Evolutionary conservation across 2,888 invertebrate genomes (phyloP), one percentile per base, ranked within the genome.

Genomic region (Toxonevra muliebris): DNA sequence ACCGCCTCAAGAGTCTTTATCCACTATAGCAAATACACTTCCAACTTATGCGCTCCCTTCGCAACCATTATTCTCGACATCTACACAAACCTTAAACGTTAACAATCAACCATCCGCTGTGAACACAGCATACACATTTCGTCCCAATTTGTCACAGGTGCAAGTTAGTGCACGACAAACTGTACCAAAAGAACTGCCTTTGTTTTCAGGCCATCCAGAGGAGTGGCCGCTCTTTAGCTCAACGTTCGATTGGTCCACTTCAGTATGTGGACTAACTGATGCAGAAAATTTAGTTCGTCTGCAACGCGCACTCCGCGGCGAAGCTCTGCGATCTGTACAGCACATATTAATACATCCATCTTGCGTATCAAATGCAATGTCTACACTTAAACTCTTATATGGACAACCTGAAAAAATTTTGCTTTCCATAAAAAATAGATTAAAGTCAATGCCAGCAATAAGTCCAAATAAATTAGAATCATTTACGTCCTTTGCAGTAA

Each of bases 361-460:
- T n/a, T 71, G 67, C 48, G 66, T 71, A 1, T 15, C 60, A 12
- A 61, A 68, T 43, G 71, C 66, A 8, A 68, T 71, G 17, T 65
- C 61, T 0, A 69, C 65, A 11, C 41, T 71, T 15, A 68, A 64
- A 43, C 54, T 71, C 4, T 59, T 68, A 11, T 71, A 66, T 52
- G 71, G 68, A 1, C 71, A 71, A 59, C 68, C 69, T 4, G 69
- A 69, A 20, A 71, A 69, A 50, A 71, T 69, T 13, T 10, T 69
- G 10, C 50, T 58, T 41, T 63, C 69, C 12, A 57, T 71, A 11
- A 71, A 66, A 64, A 68, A 64, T 61, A 68, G 68, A 66, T 67
- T 71, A 58, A 68, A 55, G 63, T 45, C 43, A 50, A 45, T 64
- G 45, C 71, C 71, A 41, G 61, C 58, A 42, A 40, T 71, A 41